Conservation (phyloP, 2,113 vertebrate genomes). For the Nothobranchius furzeri region DNA sequence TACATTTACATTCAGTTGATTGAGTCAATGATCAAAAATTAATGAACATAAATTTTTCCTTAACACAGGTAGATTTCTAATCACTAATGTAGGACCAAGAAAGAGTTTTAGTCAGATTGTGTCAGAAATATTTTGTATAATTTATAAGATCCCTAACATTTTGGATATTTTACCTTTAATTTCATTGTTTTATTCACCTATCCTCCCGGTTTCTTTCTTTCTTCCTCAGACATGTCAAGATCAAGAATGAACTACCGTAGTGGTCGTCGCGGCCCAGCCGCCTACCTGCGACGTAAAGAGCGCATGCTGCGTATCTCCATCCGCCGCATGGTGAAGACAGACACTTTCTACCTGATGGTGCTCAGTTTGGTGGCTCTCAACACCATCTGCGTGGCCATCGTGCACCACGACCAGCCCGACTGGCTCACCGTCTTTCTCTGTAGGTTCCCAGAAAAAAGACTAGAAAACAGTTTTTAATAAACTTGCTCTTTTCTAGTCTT, state of each 20-base stretch:
- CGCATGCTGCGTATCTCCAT: conserved; percentile 94
- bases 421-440: conserved; percentile 98
- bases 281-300: conserved; percentile 96
- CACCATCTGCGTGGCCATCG: conserved; percentile 97
- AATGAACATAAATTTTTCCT: no score
- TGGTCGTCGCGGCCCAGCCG: conserved; percentile 87
- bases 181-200: not conserved
- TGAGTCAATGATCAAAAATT: no score
- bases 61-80: no score
- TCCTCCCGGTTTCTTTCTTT: not conserved
- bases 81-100: no score
- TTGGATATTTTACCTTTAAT: no score
- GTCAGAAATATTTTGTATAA: no score
- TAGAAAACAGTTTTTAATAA: conserved; percentile 10
- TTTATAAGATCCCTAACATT: no score
- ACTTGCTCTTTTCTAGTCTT: conserved; percentile 1
- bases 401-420: conserved; percentile 95
- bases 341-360: conserved; percentile 97
- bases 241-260: conserved; percentile 94
- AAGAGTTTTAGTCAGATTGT: no score
- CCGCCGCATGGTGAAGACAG: conserved; percentile 98
- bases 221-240: conserved; percentile 83
- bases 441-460: conserved; percentile 73
- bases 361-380: conserved; percentile 95
- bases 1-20: no score